A percentile compares a stretch with the other conserved stretches of the same genome.
phyloP scores from a whole-genome alignment of 2,888 invertebrate genomes.

The Druceiella hillmani region DNA sequence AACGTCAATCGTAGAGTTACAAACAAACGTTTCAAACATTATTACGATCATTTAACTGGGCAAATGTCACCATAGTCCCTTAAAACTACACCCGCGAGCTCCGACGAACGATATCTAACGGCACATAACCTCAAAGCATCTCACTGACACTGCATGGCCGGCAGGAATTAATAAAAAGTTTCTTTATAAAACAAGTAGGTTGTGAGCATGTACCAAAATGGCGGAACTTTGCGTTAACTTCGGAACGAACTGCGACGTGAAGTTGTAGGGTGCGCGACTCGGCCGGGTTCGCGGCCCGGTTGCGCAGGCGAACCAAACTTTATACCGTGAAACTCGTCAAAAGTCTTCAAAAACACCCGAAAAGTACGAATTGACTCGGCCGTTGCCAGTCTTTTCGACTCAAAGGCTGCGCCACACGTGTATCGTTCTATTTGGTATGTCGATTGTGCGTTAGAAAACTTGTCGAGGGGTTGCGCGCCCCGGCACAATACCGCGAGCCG shows the following conservation, averaged over 20 bases:
- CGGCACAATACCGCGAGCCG: conserved; percentile 38
- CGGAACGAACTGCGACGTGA: conserved; percentile 52
- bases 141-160: conserved; percentile 54
- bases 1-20: no score
- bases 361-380: conserved; percentile 26
- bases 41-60: no score
- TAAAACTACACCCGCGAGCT: conserved; percentile 44
- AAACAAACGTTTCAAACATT: no score
- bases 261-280: conserved; percentile 50
- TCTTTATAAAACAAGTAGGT: conserved; percentile 57
- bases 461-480: conserved; percentile 32
- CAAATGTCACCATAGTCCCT: conserved; percentile 43
- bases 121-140: conserved; percentile 53
- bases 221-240: conserved; percentile 56
- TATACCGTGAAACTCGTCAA: conserved; percentile 36
- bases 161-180: conserved; percentile 57
- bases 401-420: neutral
- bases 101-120: conserved; percentile 35
- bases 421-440: neutral
- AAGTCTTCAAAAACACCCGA: conserved; percentile 28
- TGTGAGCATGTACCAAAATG: conserved; percentile 57
- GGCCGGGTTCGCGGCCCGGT: conserved; percentile 32
- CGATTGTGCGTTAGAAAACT: conserved; percentile 32
- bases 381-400: no score
- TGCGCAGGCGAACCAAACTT: conserved; percentile 46